These are phyloP conservation scores for Euplagia quadripunctaria DNA, from an alignment of 2,888 invertebrate genomes.

Conservation along the genomic window DNA sequence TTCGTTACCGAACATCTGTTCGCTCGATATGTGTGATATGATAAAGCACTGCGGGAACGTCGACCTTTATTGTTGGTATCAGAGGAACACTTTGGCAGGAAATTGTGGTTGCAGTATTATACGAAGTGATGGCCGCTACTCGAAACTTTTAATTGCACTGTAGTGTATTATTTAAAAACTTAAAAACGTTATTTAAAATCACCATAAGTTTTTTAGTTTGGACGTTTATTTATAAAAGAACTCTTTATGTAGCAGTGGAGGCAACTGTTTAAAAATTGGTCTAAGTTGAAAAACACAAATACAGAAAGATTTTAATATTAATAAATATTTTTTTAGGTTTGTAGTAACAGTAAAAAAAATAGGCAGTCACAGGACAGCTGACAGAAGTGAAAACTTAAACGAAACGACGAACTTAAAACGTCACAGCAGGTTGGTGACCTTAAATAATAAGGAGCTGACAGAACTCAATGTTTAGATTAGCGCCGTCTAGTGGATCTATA, in stretches of 20 bases:
- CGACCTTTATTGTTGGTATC: slow-evolving; percentile 40
- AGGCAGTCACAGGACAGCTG: too few relatives aligned
- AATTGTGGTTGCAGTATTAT: background rate
- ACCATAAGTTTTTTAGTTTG: too few relatives aligned
- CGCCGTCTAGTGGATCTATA: too few relatives aligned
- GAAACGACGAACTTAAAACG: too few relatives aligned
- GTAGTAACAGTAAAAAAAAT: background rate
- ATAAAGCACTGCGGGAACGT: background rate
- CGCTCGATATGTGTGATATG: too few relatives aligned
- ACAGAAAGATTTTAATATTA: background rate
- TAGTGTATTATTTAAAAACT: too few relatives aligned
- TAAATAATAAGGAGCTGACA: too few relatives aligned
- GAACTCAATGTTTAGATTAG: too few relatives aligned
- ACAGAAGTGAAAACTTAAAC: too few relatives aligned
- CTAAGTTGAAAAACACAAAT: background rate
- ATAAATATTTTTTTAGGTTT: background rate
- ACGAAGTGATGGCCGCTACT: background rate
- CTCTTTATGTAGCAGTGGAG: background rate
- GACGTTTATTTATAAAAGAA: background rate
- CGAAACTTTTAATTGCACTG: background rate
- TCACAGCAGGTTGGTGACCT: too few relatives aligned
- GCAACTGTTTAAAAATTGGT: background rate
- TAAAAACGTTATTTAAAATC: too few relatives aligned
- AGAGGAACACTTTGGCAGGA: background rate
- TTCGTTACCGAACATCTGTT: too few relatives aligned